phyloP scores from a whole-genome alignment of 2,113 vertebrate genomes.

The Pseudonaja textilis region DNA sequence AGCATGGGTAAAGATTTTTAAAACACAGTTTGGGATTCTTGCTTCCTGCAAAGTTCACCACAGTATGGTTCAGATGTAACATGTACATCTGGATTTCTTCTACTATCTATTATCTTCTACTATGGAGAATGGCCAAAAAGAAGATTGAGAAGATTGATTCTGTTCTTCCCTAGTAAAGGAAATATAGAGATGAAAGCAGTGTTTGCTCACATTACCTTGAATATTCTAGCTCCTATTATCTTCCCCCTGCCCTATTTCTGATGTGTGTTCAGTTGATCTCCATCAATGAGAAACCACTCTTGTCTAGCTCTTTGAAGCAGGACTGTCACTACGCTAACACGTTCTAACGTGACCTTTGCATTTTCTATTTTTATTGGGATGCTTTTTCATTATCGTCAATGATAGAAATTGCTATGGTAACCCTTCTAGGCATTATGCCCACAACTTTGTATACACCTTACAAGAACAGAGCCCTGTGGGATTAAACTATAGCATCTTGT shows the following conservation, averaged over 20 bases:
- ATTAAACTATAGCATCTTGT: neutral
- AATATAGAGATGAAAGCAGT: neutral
- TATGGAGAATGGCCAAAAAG: neutral
- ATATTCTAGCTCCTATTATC: neutral
- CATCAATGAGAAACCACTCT: constrained; percentile 4
- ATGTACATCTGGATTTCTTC: neutral
- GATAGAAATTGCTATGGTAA: constrained; percentile 31
- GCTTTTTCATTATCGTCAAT: constrained; percentile 11
- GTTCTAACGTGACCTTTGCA: constrained; percentile 4
- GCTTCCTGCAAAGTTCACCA: neutral
- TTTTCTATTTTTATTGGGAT: constrained; percentile 14
- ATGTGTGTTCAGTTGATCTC: neutral
- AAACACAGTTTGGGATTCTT: neutral
- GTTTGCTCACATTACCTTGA: neutral
- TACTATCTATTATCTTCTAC: neutral
- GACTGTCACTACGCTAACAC: neutral
- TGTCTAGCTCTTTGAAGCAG: neutral
- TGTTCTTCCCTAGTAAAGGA: neutral
- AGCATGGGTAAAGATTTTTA: neutral
- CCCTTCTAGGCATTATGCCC: neutral
- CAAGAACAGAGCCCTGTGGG: neutral
- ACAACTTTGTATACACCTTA: neutral
- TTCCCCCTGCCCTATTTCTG: neutral
- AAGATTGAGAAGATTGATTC: too few relatives aligned
- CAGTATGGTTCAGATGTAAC: neutral